Conservation (phyloP, 2,113 vertebrate genomes). For the Rhadina sibilatrix region DNA sequence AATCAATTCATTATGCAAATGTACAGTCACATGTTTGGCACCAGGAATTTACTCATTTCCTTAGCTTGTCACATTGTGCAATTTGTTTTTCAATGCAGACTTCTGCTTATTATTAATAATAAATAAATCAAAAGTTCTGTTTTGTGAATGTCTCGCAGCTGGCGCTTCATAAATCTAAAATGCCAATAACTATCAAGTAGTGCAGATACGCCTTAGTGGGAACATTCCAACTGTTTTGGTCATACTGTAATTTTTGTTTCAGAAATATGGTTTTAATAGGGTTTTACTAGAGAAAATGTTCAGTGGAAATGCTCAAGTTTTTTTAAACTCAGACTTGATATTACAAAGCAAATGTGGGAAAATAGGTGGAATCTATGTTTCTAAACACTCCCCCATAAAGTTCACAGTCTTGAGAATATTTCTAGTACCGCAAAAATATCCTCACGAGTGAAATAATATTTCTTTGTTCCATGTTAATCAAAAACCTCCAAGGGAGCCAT, state of each 20-base stretch:
- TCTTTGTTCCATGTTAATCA: conserved; percentile 27
- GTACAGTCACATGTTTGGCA: not conserved
- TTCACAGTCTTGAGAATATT: conserved; percentile 37
- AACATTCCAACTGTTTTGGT: conserved; percentile 10
- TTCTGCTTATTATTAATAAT: conserved; percentile 2
- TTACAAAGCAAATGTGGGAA: conserved; percentile 16
- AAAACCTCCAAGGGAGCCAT: not conserved
- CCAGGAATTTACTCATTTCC: not conserved
- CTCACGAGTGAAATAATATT: not conserved
- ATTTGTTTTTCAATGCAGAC: not conserved
- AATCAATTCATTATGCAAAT: conserved; percentile 9
- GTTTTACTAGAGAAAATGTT: not conserved
- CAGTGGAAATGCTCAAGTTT: not conserved
- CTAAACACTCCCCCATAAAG: not conserved
- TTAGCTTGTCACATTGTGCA: not conserved
- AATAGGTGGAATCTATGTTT: conserved; percentile 18
- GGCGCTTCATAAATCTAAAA: conserved; percentile 12
- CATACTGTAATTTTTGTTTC: not conserved
- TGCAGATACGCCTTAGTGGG: not conserved
- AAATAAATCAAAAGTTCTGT: not conserved
- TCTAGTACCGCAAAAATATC: not conserved
- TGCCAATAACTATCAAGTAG: not conserved
- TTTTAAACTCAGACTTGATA: not conserved
- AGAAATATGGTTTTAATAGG: conserved; percentile 50
- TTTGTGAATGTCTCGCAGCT: not conserved